Percentiles rank a stretch among this genome's conserved stretches.
Conservation (phyloP, 1,140 invertebrate genomes). For the Scaptomyza hsui region DNA sequence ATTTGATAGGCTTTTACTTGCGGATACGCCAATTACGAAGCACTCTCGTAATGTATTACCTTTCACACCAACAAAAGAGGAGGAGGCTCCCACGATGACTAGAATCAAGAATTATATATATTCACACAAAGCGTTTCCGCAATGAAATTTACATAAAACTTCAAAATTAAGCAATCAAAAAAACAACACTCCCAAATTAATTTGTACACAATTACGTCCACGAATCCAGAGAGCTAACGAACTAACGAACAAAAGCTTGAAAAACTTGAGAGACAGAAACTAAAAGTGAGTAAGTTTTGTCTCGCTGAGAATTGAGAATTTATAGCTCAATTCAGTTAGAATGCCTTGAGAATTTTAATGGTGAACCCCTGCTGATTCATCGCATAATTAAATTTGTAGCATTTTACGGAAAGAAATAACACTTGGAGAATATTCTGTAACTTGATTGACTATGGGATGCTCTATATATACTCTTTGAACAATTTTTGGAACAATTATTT, state of each 20-base stretch:
- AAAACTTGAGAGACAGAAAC: slow-evolving; percentile 11
- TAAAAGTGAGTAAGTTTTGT: slow-evolving; percentile 29
- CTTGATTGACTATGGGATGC: background rate
- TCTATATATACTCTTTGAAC: slow-evolving; percentile 8
- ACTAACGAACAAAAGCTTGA: background rate
- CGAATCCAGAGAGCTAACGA: slow-evolving; percentile 2
- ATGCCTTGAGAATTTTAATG: slow-evolving; percentile 39
- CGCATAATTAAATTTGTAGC: slow-evolving; percentile 23
- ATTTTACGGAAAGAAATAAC: background rate
- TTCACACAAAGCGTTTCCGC: slow-evolving; percentile 67
- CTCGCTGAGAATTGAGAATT: slow-evolving; percentile 26
- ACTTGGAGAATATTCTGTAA: background rate
- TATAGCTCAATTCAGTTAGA: slow-evolving; percentile 18
- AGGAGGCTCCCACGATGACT: slow-evolving; percentile 60
- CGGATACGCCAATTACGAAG: background rate
- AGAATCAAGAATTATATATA: slow-evolving; percentile 61
- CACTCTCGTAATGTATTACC: background rate
- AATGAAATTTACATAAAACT: slow-evolving; percentile 73
- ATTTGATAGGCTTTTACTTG: slow-evolving; percentile 35
- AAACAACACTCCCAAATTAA: slow-evolving; percentile 25
- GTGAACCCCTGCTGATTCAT: slow-evolving; percentile 26
- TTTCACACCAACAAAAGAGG: slow-evolving; percentile 36
- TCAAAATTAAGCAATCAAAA: slow-evolving; percentile 36
- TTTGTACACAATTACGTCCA: slow-evolving; percentile 24
- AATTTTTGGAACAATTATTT: too few species aligned